Percentiles rank a stretch among this genome's conserved stretches.
phyloP scores from a whole-genome alignment of 2,797 vertebrate species.

The Lepus townsendii region DNA sequence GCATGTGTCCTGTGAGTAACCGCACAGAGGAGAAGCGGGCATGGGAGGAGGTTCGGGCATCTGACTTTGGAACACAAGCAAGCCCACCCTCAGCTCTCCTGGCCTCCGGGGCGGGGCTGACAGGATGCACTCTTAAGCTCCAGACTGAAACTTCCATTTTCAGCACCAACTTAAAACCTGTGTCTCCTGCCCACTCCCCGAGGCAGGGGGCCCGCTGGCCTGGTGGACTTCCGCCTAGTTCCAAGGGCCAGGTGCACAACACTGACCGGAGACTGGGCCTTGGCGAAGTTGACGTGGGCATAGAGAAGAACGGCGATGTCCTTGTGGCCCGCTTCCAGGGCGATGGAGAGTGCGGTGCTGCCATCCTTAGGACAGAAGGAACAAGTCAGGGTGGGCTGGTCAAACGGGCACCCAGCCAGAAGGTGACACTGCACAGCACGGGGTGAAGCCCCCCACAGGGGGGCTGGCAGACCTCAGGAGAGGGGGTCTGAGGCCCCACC shows the following conservation, averaged over 20 bases:
- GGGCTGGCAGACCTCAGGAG: no score
- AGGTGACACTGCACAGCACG: background rate
- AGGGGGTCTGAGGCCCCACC: no score
- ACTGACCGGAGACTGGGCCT: slow-evolving; percentile 96
- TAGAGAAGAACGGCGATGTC: slow-evolving; percentile 98
- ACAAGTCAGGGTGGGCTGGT: background rate
- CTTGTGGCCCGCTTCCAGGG: slow-evolving; percentile 98
- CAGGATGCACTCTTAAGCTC: background rate
- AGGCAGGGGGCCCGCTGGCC: background rate
- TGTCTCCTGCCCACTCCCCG: accelerated
- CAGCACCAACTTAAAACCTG: slow-evolving; percentile 23
- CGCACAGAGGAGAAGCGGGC: background rate
- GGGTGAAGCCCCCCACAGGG: no score
- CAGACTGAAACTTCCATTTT: background rate
- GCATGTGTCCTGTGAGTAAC: background rate
- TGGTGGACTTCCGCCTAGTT: background rate
- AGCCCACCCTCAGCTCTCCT: background rate
- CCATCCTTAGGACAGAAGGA: slow-evolving; percentile 92
- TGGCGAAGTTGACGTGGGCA: slow-evolving; percentile 98
- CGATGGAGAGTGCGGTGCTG: slow-evolving; percentile 97
- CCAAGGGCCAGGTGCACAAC: background rate
- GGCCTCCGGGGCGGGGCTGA: background rate
- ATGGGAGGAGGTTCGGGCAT: no score
- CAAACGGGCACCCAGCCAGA: background rate
- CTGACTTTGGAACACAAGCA: background rate